Conservation (phyloP, 2,888 invertebrate species). For the Gibbula magus region DNA sequence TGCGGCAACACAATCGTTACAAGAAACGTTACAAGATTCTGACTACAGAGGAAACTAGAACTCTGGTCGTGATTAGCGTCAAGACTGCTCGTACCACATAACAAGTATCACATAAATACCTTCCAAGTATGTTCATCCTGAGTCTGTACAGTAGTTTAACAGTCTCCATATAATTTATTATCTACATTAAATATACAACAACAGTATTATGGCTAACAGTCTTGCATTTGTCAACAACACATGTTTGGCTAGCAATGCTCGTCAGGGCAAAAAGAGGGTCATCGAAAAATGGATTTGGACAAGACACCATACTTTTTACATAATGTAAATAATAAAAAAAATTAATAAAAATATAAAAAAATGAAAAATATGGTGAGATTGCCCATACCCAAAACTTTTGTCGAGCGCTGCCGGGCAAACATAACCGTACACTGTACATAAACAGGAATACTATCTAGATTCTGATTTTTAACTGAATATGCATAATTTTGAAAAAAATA, state of each 20-base stretch:
- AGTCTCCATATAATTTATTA: neutral
- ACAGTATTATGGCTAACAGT: slow-evolving; percentile 11
- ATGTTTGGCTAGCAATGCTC: slow-evolving; percentile 31
- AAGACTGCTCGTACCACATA: neutral
- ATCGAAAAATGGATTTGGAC: slow-evolving; percentile 42
- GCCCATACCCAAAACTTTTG: neutral
- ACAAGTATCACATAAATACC: slow-evolving; percentile 7
- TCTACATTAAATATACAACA: slow-evolving; percentile 7
- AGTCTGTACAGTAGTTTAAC: neutral
- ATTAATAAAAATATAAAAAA: neutral
- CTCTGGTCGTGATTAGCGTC: neutral
- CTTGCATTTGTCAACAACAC: neutral
- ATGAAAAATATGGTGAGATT: neutral
- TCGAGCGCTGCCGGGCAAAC: neutral
- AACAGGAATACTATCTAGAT: neutral
- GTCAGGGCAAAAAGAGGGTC: slow-evolving; percentile 44
- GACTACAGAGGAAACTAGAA: no score
- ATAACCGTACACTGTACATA: slow-evolving; percentile 11
- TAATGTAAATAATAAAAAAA: neutral
- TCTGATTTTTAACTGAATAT: neutral
- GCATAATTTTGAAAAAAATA: neutral
- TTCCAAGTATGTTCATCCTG: slow-evolving; percentile 12
- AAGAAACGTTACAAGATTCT: neutral
- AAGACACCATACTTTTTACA: slow-evolving; percentile 33
- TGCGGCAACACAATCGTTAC: slow-evolving; percentile 34